phyloP scores from a whole-genome alignment of 2,113 vertebrate genomes.

The Glaucidium brasilianum region DNA sequence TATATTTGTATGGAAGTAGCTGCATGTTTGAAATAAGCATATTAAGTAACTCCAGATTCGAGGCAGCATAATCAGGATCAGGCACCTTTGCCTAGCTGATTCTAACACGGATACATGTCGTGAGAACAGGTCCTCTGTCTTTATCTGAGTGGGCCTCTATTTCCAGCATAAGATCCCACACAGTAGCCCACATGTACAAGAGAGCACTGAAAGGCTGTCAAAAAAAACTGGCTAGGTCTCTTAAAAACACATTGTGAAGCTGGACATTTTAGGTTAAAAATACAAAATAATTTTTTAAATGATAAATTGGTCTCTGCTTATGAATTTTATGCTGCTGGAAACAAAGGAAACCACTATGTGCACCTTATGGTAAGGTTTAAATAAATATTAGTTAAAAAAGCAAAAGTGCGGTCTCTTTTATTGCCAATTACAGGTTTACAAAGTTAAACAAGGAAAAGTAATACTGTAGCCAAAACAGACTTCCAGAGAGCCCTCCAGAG shows the following conservation, averaged over 20 bases:
- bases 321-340: constrained; percentile 56
- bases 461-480: constrained; percentile 47
- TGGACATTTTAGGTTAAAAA: constrained; percentile 40
- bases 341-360: constrained; percentile 60
- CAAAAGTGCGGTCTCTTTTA: constrained; percentile 65
- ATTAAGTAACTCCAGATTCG: neutral
- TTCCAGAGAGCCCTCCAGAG: constrained; percentile 45
- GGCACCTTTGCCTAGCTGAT: neutral
- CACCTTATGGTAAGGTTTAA: constrained; percentile 68
- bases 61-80: neutral
- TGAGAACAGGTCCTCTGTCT: neutral
- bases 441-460: constrained; percentile 54
- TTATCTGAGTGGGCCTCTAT: neutral
- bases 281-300: constrained; percentile 46
- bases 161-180: neutral
- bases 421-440: constrained; percentile 70
- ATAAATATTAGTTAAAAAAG: constrained; percentile 67
- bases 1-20: neutral
- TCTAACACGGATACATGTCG: rapidly evolving
- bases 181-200: neutral
- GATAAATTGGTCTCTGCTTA: constrained; percentile 42
- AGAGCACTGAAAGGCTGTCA: neutral
- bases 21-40: neutral
- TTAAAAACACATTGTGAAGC: constrained; percentile 14
- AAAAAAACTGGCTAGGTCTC: neutral